Evolutionary conservation across 2,797 vertebrate species (phyloP), one percentile per base, ranked within the genome.

Genomic region (Triplophysa bombifrons): DNA sequence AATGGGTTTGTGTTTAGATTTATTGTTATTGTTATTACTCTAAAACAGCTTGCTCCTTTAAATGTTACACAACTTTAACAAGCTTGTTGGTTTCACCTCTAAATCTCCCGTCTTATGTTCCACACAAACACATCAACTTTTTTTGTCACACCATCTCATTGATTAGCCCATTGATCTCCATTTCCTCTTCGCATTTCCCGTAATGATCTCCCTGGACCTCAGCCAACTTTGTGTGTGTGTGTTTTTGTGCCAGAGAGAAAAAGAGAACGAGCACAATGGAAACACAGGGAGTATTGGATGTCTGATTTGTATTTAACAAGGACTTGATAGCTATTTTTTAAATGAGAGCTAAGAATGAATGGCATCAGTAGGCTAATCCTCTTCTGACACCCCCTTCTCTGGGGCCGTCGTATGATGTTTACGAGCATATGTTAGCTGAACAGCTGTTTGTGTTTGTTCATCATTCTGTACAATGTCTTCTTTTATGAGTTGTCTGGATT

Each of bases 261-360:
- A 25, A 72, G 30, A 55, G 16, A 20, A 13, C n/a, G 17, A 27
- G 20, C 22, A 16, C 38, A 73, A 34, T 25, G 38, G 13, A 80
- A 72, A 79, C 72, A 46, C n/a, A 2, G 8, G 41, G 72, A 69
- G 66, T 83, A 85, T 82, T 58, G 73, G 77, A 74, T 83, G 51
- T 74, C 76, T 83, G 72, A 85, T 85, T 85, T 80, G 78, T 67
- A 71, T 82, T 83, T 83, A 78, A 82, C 71, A 85, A 46, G 80
- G 41, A 14, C 76, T 41, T 83, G 69, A 81, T 82, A 17, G 69
- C 27, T 27, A 72, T 61, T 55, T 79, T 78, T 76, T 66, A 64
- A 83, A 78, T 67, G 2, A 66, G 44, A 30, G 38, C 51, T 60
- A 17, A 60, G 17, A 61, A 72, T 48, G 19, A 64, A 77, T 83